Percentiles rank a stretch among this genome's conserved stretches.
Evolutionary conservation across 1,140 invertebrate species (phyloP).

Genomic region (Drosophila murphyi): DNA sequence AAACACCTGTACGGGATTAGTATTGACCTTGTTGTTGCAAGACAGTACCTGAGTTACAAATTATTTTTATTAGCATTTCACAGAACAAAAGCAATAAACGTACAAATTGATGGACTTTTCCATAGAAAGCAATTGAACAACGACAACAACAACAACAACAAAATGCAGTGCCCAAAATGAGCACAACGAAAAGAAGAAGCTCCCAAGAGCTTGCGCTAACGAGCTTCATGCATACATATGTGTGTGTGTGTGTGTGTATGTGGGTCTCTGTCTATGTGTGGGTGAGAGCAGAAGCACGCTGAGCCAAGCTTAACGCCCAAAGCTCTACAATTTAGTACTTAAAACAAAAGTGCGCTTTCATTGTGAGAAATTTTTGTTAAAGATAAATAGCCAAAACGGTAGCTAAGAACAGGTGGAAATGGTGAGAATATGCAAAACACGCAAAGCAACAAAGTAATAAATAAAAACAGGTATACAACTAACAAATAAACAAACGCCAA

Average conservation of each 20-base stretch:
- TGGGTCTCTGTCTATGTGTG: slow-evolving; percentile 3
- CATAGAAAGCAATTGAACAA: slow-evolving; percentile 30
- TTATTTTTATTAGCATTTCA: slow-evolving; percentile 73
- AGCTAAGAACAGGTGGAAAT: slow-evolving; percentile 31
- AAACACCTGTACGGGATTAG: slow-evolving; percentile 74
- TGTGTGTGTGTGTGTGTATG: not conserved
- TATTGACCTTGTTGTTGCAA: slow-evolving; percentile 37
- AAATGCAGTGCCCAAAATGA: slow-evolving; percentile 26
- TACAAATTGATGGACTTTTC: slow-evolving; percentile 26
- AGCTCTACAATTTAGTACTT: not conserved
- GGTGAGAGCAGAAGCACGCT: slow-evolving; percentile 8
- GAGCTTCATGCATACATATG: not conserved
- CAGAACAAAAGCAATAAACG: slow-evolving; percentile 44
- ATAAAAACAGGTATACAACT: slow-evolving; percentile 19
- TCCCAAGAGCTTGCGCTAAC: slow-evolving; percentile 1
- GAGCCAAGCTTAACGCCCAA: slow-evolving; percentile 32
- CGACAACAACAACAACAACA: slow-evolving; percentile 26
- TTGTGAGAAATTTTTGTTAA: slow-evolving; percentile 19
- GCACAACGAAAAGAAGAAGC: not conserved
- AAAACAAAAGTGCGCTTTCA: slow-evolving; percentile 20
- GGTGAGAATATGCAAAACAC: slow-evolving; percentile 32
- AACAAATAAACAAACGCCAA: slow-evolving; percentile 63
- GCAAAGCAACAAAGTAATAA: slow-evolving; percentile 24
- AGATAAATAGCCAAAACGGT: slow-evolving; percentile 4
- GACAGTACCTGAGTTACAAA: slow-evolving; percentile 52